Percentiles rank a stretch among this genome's conserved stretches.
Evolutionary conservation across 2,888 invertebrate species (phyloP).

Genomic region (Acanthosepion esculentum): DNA sequence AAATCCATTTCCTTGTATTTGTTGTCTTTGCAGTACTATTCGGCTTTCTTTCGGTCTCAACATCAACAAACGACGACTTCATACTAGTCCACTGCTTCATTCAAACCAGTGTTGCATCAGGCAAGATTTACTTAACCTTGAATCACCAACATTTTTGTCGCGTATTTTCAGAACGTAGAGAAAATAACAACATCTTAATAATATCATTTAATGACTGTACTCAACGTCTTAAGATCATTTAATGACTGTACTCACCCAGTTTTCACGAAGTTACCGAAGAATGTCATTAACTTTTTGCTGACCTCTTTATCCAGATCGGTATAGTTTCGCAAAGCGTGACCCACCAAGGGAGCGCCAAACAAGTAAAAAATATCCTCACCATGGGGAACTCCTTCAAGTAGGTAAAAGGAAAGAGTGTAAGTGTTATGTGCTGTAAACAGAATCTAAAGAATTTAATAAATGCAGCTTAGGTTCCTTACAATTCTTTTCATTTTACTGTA

Average conservation of each 20-base stretch:
- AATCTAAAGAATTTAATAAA: not conserved
- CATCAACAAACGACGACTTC: too few species aligned
- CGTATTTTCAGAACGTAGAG: too few species aligned
- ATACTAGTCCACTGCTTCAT: too few species aligned
- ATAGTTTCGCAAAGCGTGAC: conserved; percentile 55
- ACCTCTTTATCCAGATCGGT: conserved; percentile 54
- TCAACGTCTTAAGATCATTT: conserved; percentile 46
- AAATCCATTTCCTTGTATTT: too few species aligned
- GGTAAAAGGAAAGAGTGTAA: not conserved
- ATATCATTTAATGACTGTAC: not conserved
- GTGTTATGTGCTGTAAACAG: too few species aligned
- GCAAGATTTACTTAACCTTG: too few species aligned
- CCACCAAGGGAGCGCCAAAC: conserved; percentile 60
- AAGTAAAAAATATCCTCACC: conserved; percentile 62
- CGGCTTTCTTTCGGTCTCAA: too few species aligned
- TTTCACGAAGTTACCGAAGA: conserved; percentile 60
- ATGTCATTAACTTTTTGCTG: conserved; percentile 56
- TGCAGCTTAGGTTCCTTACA: not conserved
- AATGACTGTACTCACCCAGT: conserved; percentile 53
- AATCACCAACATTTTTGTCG: too few species aligned
- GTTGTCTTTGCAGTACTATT: too few species aligned
- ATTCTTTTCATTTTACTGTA: too few species aligned
- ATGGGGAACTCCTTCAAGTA: conserved; percentile 58
- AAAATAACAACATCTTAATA: too few species aligned
- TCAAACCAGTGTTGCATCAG: too few species aligned